These are phyloP conservation scores for Manis pentadactyla DNA, from an alignment of 2,797 vertebrate genomes.

Conservation along the genomic window DNA sequence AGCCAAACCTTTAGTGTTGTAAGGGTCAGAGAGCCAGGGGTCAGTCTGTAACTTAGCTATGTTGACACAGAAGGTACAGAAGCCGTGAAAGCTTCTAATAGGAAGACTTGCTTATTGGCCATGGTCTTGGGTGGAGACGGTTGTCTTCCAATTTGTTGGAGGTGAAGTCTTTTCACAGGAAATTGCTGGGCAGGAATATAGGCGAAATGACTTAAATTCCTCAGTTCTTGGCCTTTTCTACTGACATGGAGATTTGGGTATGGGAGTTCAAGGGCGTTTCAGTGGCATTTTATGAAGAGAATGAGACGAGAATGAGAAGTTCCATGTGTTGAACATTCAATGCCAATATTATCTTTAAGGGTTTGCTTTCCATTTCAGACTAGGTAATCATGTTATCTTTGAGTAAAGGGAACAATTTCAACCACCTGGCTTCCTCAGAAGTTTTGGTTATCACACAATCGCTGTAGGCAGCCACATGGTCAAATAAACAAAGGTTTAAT, in stretches of 20 bases:
- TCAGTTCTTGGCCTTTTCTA: not conserved
- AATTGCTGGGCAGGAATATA: not conserved
- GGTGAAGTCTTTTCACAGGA: not conserved
- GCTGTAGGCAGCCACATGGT: constrained; percentile 9
- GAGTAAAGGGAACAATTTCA: not conserved
- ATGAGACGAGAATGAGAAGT: not conserved
- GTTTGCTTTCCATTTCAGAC: constrained; percentile 25
- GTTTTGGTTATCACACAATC: constrained; percentile 7
- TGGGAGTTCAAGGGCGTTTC: not conserved
- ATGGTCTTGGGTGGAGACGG: not conserved
- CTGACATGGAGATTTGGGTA: constrained; percentile 19
- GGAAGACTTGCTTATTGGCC: not conserved
- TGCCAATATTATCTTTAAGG: not conserved
- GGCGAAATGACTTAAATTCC: not conserved
- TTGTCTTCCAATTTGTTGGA: not conserved
- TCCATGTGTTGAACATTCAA: not conserved
- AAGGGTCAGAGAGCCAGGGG: constrained; percentile 42
- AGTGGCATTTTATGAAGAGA: constrained; percentile 14
- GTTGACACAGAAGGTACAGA: not conserved
- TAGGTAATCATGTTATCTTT: not conserved
- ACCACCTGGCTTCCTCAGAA: constrained; percentile 12
- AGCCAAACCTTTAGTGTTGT: constrained; percentile 49
- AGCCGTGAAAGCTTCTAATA: not conserved
- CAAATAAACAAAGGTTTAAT: constrained; percentile 69
- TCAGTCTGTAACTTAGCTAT: not conserved